Evolutionary conservation across 1,140 invertebrate genomes (phyloP).

Genomic region (Kradibia gibbosae): DNA sequence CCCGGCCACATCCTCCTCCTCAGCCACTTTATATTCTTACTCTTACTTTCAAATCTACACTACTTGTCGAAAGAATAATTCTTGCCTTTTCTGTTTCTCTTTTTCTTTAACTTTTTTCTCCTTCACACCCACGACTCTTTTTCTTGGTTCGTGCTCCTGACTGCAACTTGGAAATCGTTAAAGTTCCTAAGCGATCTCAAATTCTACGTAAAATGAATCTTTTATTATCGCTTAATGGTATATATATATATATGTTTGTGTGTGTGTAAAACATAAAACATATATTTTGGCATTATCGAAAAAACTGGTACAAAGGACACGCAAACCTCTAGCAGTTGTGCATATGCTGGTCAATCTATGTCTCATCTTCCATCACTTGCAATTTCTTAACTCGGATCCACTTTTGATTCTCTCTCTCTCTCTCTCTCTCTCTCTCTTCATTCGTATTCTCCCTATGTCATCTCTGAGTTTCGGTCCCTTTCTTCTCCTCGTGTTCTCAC

Average conservation of each 20-base stretch:
- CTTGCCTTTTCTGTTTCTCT: slow-evolving; percentile 42
- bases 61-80: neutral
- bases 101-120: neutral
- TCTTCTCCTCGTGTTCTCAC: slow-evolving; percentile 45
- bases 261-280: too few relatives aligned
- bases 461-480: slow-evolving; percentile 34
- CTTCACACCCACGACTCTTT: neutral
- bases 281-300: too few relatives aligned
- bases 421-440: neutral
- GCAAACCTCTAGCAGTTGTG: too few relatives aligned
- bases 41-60: neutral
- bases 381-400: neutral
- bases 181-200: too few relatives aligned
- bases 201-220: too few relatives aligned
- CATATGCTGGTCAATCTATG: too few relatives aligned
- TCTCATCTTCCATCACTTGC: slow-evolving; percentile 22
- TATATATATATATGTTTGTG: too few relatives aligned
- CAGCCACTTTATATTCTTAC: neutral
- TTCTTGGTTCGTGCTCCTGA: neutral
- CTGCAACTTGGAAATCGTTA: too few relatives aligned
- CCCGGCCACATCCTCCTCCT: neutral
- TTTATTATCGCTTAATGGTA: too few relatives aligned
- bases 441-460: neutral
- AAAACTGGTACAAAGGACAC: too few relatives aligned
- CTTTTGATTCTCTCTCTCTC: neutral